A percentile compares a stretch with the other conserved stretches of the same genome.
Conservation (phyloP, 2,113 vertebrate genomes). For the Tinamus guttatus region DNA sequence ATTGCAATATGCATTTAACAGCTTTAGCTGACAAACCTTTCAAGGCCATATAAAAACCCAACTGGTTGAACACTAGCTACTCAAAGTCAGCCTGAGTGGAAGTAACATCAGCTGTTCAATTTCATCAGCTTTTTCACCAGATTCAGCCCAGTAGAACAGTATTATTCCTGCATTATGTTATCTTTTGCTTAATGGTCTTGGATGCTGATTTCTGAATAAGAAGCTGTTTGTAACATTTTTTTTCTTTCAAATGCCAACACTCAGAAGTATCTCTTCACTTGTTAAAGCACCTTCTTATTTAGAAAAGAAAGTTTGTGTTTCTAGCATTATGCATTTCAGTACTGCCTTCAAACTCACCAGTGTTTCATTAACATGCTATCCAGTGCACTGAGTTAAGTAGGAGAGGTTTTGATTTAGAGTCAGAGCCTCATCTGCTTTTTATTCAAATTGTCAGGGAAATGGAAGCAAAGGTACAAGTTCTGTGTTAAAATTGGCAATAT, state of each 20-base stretch:
- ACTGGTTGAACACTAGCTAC: conserved; percentile 82
- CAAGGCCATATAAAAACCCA: conserved; percentile 86
- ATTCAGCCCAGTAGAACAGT: conserved; percentile 7
- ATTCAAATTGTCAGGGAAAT: not conserved
- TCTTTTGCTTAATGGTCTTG: conserved; percentile 24
- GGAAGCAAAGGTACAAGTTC: conserved; percentile 16
- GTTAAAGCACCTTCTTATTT: conserved; percentile 57
- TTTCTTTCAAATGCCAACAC: not conserved
- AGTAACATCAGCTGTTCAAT: conserved; percentile 26
- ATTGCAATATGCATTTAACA: conserved; percentile 58
- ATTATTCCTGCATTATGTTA: conserved; percentile 48
- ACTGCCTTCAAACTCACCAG: conserved; percentile 52
- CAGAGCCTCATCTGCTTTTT: not conserved
- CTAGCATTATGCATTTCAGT: conserved; percentile 56
- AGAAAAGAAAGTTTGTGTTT: conserved; percentile 24
- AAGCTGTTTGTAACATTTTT: conserved; percentile 35
- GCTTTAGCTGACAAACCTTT: conserved; percentile 58
- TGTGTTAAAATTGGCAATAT: conserved; percentile 44
- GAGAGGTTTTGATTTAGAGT: not conserved
- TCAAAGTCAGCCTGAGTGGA: conserved; percentile 60
- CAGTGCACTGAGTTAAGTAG: not conserved
- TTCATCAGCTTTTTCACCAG: conserved; percentile 58
- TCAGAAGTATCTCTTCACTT: conserved; percentile 1
- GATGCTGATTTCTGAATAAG: conserved; percentile 57
- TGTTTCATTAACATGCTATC: conserved; percentile 11